Evolutionary conservation across 2,113 vertebrate genomes (phyloP).

Genomic region (Machaerirhynchus nigripectus): DNA sequence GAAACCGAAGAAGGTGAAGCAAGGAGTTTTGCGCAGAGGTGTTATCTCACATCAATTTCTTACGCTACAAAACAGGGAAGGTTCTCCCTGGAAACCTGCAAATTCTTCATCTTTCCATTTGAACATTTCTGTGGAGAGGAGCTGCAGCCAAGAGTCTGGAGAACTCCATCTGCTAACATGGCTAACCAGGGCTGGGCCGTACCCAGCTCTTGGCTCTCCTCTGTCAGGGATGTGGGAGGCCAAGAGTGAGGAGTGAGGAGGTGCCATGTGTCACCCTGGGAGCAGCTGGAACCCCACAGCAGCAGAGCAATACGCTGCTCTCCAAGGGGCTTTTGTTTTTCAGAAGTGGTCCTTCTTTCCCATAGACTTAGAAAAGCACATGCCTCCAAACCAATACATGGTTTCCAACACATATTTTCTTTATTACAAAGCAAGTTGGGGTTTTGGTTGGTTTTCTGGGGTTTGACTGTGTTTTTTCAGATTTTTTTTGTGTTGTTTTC

Average conservation of each 20-base stretch:
- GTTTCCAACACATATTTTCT: background rate
- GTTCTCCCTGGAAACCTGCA: background rate
- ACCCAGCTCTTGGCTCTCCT: background rate
- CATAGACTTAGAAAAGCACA: background rate
- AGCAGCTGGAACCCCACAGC: background rate
- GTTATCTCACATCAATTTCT: background rate
- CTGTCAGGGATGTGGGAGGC: background rate
- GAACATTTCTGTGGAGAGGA: background rate
- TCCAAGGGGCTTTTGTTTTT: background rate
- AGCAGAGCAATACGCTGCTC: background rate
- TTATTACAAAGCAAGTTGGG: background rate
- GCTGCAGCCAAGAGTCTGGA: background rate
- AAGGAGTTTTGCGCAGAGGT: background rate
- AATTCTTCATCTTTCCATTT: background rate
- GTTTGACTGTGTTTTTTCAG: background rate
- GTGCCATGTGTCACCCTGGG: background rate
- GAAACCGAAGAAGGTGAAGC: background rate
- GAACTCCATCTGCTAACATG: background rate
- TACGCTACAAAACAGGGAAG: background rate
- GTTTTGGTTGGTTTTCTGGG: background rate
- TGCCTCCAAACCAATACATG: background rate
- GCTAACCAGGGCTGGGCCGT: rapidly evolving
- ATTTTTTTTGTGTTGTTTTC: background rate
- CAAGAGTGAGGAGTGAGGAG: background rate
- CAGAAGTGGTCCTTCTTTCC: background rate